Conservation (phyloP, 2,113 vertebrate species). For the Isichthys henryi region DNA sequence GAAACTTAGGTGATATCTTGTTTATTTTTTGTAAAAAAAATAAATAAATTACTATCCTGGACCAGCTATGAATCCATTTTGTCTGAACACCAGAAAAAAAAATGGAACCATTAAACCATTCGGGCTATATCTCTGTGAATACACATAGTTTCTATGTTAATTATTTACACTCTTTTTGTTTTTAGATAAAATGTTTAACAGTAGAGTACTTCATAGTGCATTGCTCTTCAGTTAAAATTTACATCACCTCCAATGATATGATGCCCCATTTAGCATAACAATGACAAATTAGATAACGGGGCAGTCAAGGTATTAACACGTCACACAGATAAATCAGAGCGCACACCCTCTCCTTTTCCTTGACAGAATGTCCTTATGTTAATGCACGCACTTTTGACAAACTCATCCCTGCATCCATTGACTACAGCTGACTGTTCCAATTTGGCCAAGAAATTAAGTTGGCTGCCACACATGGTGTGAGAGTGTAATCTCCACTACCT, state of each 20-base stretch:
- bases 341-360: slow-evolving; percentile 42
- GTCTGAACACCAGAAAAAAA: neutral
- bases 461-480: slow-evolving; percentile 34
- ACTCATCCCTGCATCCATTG: slow-evolving; percentile 49
- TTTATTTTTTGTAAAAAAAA: no score
- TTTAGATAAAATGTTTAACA: neutral
- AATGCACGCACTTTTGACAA: slow-evolving; percentile 66
- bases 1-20: neutral
- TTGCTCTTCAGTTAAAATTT: slow-evolving; percentile 61
- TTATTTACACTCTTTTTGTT: neutral
- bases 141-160: neutral
- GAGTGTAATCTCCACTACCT: neutral
- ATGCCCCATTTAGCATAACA: slow-evolving; percentile 70
- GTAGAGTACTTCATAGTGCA: slow-evolving; percentile 38
- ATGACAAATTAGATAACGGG: slow-evolving; percentile 74
- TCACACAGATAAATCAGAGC: neutral
- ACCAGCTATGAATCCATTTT: neutral
- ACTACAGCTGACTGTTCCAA: slow-evolving; percentile 53
- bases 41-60: no score
- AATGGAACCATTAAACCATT: neutral
- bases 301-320: slow-evolving; percentile 56
- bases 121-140: neutral
- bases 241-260: slow-evolving; percentile 68
- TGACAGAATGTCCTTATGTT: slow-evolving; percentile 66
- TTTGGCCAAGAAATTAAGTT: slow-evolving; percentile 61